Evolutionary conservation across 2,797 vertebrate species (phyloP).

Genomic region (Eleutherodactylus coqui): DNA sequence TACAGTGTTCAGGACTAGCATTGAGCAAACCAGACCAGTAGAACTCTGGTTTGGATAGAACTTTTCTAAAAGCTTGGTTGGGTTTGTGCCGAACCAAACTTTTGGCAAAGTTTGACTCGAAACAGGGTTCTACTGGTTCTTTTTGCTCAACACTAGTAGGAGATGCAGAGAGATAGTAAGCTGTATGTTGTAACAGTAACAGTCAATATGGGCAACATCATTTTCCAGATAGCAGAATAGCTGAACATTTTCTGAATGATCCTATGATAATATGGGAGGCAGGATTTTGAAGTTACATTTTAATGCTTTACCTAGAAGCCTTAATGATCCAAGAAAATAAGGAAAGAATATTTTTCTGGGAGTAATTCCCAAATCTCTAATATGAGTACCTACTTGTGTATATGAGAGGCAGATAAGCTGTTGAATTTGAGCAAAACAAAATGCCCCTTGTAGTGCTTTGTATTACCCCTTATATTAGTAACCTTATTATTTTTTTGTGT

Average conservation of each 20-base stretch:
- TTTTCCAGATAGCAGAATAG: not conserved
- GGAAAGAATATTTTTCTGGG: conserved; percentile 3
- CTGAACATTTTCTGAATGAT: not conserved
- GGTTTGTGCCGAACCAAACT: no score
- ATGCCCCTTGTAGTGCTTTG: not conserved
- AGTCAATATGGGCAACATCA: not conserved
- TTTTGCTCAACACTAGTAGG: no score
- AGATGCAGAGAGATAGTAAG: not conserved
- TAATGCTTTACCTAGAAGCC: not conserved
- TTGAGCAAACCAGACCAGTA: no score
- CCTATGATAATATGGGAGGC: not conserved
- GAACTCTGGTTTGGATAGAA: no score
- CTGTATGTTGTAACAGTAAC: not conserved
- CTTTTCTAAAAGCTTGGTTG: no score
- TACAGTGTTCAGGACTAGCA: no score
- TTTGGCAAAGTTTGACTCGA: no score
- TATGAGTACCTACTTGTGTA: conserved; percentile 18
- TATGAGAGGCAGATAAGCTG: conserved; percentile 5
- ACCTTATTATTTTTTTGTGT: not conserved
- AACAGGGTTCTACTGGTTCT: no score
- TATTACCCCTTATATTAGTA: conserved; percentile 1
- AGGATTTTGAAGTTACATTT: not conserved
- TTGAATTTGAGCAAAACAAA: not conserved
- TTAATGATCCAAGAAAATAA: not conserved
- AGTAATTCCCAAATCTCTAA: conserved; percentile 19